These are phyloP conservation scores for Coenonympha glycerion DNA, from an alignment of 2,888 invertebrate genomes.

Conservation along the genomic window DNA sequence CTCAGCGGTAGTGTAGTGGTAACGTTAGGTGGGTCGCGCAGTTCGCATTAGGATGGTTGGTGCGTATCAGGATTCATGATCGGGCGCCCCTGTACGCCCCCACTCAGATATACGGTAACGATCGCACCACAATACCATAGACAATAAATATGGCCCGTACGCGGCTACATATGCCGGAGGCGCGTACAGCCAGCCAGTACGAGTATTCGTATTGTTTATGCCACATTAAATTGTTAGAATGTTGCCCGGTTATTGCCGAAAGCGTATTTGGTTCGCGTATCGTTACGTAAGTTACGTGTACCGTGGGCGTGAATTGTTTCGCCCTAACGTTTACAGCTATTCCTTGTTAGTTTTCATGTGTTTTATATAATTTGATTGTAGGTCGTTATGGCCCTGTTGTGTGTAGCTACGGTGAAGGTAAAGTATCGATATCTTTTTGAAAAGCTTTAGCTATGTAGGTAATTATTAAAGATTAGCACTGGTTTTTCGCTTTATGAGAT, in stretches of 20 bases:
- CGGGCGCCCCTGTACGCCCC: conserved; percentile 63
- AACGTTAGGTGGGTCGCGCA: conserved; percentile 43
- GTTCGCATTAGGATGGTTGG: conserved; percentile 55
- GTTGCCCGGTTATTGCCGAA: conserved; percentile 72
- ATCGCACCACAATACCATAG: conserved; percentile 71
- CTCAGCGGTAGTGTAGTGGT: conserved; percentile 22
- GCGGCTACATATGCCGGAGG: conserved; percentile 57
- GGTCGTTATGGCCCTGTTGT: conserved; percentile 10
- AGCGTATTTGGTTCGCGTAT: conserved; percentile 70
- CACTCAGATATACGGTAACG: conserved; percentile 71
- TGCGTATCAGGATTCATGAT: conserved; percentile 72
- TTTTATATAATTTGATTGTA: conserved; percentile 33
- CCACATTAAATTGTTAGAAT: conserved; percentile 74
- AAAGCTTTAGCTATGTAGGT: no score
- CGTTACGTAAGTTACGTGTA: conserved; percentile 53
- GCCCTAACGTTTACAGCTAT: conserved; percentile 34
- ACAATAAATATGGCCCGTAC: conserved; percentile 70
- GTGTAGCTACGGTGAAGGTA: neutral
- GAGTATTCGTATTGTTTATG: conserved; percentile 72
- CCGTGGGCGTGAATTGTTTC: conserved; percentile 57
- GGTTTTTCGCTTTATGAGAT: neutral
- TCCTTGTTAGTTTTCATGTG: conserved; percentile 48
- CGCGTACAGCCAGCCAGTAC: conserved; percentile 52
- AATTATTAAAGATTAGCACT: neutral
- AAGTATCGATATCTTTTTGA: neutral